These are phyloP conservation scores for Hydrozoanthus gracilis DNA, from an alignment of 92 coral and sea anemone genomes.

Conservation along the genomic window DNA sequence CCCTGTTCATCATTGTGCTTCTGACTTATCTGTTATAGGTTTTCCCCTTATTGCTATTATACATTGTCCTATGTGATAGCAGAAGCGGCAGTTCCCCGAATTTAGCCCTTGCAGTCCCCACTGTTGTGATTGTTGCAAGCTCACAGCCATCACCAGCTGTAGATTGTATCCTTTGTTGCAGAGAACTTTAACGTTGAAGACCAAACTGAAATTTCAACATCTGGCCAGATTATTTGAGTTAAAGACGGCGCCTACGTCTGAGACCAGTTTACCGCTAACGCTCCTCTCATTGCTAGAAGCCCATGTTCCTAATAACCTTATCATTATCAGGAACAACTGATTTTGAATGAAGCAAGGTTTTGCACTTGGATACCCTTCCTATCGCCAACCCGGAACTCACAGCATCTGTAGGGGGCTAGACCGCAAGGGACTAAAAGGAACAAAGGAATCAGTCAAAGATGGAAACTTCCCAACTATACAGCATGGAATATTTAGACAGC, in stretches of 20 bases:
- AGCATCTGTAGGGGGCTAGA: background rate
- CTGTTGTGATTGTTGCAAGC: background rate
- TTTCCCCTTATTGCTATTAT: background rate
- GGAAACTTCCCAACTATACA: conserved; percentile 4
- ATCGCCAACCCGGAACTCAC: conserved; percentile 9
- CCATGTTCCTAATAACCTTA: background rate
- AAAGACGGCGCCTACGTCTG: too few relatives aligned
- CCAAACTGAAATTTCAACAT: too few relatives aligned
- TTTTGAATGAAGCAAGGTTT: background rate
- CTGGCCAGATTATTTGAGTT: too few relatives aligned
- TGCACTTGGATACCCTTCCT: conserved; percentile 17
- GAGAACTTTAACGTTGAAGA: too few relatives aligned
- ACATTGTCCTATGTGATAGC: conserved; percentile 18
- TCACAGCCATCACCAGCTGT: conserved; percentile 29
- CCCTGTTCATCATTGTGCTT: conserved; percentile 28
- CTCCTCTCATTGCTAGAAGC: background rate
- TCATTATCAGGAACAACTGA: background rate
- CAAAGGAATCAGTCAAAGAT: background rate
- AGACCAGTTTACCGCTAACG: background rate
- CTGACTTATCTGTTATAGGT: conserved; percentile 43
- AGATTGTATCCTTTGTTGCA: conserved; percentile 3
- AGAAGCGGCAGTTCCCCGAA: conserved; percentile 37
- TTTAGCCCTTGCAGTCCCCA: conserved; percentile 41
- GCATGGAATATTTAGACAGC: background rate
- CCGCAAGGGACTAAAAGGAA: background rate